Evolutionary conservation across 1,140 invertebrate genomes (phyloP), one percentile per base, ranked within the genome.

Genomic region (Teleopsis dalmanni): DNA sequence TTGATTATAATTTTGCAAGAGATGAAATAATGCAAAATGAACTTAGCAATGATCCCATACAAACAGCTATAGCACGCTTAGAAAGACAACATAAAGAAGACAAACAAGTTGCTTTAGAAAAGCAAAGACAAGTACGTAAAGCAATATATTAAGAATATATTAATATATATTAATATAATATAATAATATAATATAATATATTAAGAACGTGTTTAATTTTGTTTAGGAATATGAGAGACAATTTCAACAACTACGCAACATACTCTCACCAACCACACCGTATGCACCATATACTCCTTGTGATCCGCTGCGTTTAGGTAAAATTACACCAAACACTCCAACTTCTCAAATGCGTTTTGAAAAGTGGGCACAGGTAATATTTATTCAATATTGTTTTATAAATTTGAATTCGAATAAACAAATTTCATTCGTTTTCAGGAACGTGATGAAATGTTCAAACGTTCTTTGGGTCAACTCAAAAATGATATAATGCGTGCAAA

Each of bases 41-140:
- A 72, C 75, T 94, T 18, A 87, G 85, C 61, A 91, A 91, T 72
- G 89, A 92, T 76, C 93, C 94, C 8, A 94, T 96, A 66, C 91
- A 95, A 70, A 86, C 90, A 43, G 92, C 92, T 50, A 95, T 97
- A 58, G 86, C 87, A 18, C 80, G 85, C 44, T 76, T 97, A 14
- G 93, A 96, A 69, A 85, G 83, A 53, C 93, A 96, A 64, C 91
- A 96, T 60, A 91, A 96, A 72, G 91, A 95, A 73, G 94, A 96
- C 65, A 95, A 95, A 73, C 89, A 94, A 77, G 91, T 92, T 59
- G 95, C 95, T 3, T 72, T 98, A 27, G 93, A 98, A 61, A 92
- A 94, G 67, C 95, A 98, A 72, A 77, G 93, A 23, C 84, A 88
- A 70, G 53, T 55, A 42, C 42, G 43, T 10, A 18, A 11, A 13